Conservation (phyloP, 2,888 invertebrate genomes). For the Callinectes sapidus region DNA sequence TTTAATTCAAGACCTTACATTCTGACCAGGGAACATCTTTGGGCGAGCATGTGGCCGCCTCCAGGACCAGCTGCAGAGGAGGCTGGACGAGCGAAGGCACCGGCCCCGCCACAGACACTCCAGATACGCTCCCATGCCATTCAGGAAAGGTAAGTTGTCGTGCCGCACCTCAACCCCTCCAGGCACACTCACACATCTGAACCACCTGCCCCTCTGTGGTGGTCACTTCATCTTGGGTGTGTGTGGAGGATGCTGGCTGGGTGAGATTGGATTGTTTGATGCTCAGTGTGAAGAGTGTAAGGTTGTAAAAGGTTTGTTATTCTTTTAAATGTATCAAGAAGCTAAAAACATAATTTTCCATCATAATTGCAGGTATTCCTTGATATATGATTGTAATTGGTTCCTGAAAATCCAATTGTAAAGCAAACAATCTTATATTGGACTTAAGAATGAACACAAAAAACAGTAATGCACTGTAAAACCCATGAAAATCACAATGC, state of each 20-base stretch:
- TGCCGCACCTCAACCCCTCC: background rate
- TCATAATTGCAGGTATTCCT: too few relatives aligned
- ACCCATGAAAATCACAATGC: too few relatives aligned
- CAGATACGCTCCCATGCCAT: constrained; percentile 54
- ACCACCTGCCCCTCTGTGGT: background rate
- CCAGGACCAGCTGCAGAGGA: constrained; percentile 80
- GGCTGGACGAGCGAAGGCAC: constrained; percentile 79
- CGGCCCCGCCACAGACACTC: constrained; percentile 57
- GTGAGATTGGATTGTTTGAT: background rate
- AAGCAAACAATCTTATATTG: too few relatives aligned
- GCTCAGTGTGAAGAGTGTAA: too few relatives aligned
- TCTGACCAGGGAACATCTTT: constrained; percentile 73
- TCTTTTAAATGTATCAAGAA: background rate
- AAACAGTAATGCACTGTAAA: too few relatives aligned
- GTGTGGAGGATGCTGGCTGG: background rate
- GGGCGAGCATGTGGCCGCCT: constrained; percentile 79
- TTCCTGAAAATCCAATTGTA: too few relatives aligned
- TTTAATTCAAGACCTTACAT: background rate
- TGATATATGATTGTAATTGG: too few relatives aligned
- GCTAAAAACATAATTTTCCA: background rate
- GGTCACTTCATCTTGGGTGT: background rate
- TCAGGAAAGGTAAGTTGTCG: constrained; percentile 57
- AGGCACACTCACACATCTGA: background rate
- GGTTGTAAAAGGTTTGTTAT: background rate
- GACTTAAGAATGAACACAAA: too few relatives aligned